Evolutionary conservation across 2,797 vertebrate genomes (phyloP).

Genomic region (Myoxocephalus aenaeus): DNA sequence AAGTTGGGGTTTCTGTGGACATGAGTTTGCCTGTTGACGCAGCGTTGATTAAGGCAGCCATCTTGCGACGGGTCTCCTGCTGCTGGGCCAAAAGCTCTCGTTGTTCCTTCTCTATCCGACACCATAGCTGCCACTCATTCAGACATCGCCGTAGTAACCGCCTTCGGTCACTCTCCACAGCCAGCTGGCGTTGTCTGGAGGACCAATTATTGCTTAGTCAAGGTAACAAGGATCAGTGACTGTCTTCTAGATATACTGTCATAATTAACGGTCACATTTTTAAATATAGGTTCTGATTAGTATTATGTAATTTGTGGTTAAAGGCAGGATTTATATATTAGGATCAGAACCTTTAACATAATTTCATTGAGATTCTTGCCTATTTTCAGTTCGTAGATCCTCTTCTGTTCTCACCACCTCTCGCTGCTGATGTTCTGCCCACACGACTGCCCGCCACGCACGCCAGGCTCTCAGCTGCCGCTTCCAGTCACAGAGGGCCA

Average conservation of each 20-base stretch:
- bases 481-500: conserved; percentile 91
- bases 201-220: conserved; percentile 3
- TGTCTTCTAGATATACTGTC: background rate
- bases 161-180: conserved; percentile 84
- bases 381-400: conserved; percentile 88
- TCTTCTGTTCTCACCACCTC: conserved; percentile 84
- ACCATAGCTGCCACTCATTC: conserved; percentile 88
- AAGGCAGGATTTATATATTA: background rate
- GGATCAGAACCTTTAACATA: background rate
- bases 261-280: background rate
- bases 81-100: conserved; percentile 83
- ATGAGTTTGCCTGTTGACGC: conserved; percentile 77
- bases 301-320: background rate
- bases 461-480: conserved; percentile 87
- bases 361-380: conserved; percentile 74
- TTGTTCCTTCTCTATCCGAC: conserved; percentile 78
- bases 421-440: conserved; percentile 81
- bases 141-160: conserved; percentile 85
- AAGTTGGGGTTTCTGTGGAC: conserved; percentile 11
- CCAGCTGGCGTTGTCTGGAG: conserved; percentile 76
- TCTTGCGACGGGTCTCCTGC: conserved; percentile 88
- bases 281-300: background rate
- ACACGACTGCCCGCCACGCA: conserved; percentile 88
- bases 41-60: conserved; percentile 87
- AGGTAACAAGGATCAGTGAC: background rate